Base-by-base conservation (phyloP, 2,888 invertebrate species). In the Eretmocerus hayati region DNA sequence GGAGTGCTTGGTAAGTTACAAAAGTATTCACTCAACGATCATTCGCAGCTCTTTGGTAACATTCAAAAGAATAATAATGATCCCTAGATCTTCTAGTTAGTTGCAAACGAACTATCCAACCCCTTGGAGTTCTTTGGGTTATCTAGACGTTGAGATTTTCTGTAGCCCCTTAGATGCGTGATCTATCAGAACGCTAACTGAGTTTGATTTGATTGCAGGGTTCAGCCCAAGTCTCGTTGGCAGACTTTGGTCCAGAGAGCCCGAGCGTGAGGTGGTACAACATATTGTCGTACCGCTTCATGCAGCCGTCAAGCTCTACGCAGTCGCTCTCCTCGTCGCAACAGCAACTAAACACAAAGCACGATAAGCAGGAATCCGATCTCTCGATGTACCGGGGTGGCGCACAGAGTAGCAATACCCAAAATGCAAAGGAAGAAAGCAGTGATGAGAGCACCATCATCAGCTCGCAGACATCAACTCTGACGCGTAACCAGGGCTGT, bases 391-490 rank as follows among this genome's bases (percentile, higher is more conserved):
- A 66, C 50, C 66, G 62, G 36, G 53, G 39, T 15, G 45, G 40
- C 38, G 55, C 16, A n/a, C n/a, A 21, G 21, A 23, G 46, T 53
- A 56, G 52, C 62, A 62, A 35, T 67, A 67, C 48, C 50, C 72
- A 57, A 74, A 85, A 67, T 50, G 61, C 62, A 19, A 77, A 78
- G 59, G 95, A 95, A 66, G 95, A 95, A 71, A 94, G 93, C 59
- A 93, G 93, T 20, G 95, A 96, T 69, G 95, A 96, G 69, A 92
- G 92, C 18, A 95, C 95, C 0, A 90, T 95, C 56, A 94, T 95
- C 59, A 91, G 94, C 3, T 95, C 94, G 11, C 94, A 95, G 72
- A 93, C 95, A 1, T 95, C 94, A 2, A 96, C 95, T 0, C 77
- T 95, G 21, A 95, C 95, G 16, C 81, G 95, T 62, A 94, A 91